A percentile compares a stretch with the other conserved stretches of the same genome.
Conservation (phyloP, 2,888 invertebrate genomes). For the Palloptera scutellata region DNA sequence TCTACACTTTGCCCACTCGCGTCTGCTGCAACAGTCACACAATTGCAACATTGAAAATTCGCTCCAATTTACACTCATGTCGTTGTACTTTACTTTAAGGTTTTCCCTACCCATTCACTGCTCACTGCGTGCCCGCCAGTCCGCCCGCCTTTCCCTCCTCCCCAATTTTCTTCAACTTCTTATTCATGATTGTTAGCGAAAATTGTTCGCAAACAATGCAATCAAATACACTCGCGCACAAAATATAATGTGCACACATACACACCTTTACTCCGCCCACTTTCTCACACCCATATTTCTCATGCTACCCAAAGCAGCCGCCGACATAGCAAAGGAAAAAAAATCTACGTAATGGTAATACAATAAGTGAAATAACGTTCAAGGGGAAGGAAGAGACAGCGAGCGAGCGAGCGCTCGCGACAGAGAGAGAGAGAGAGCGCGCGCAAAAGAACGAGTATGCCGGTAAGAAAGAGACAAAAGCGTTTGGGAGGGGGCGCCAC, state of each 20-base stretch:
- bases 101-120: too few species aligned
- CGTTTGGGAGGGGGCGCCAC: background rate
- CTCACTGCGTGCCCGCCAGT: too few species aligned
- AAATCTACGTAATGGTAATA: constrained; percentile 7
- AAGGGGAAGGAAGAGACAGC: too few species aligned
- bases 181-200: constrained; percentile 20
- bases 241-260: constrained; percentile 10
- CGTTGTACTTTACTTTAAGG: background rate
- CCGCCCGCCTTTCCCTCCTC: too few species aligned
- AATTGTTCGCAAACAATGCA: constrained; percentile 16
- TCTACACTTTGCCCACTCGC: constrained; percentile 1
- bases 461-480: background rate
- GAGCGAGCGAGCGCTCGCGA: too few species aligned
- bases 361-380: constrained; percentile 24
- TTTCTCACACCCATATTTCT: constrained; percentile 53
- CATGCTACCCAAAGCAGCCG: constrained; percentile 12
- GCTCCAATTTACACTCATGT: constrained; percentile 25
- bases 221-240: constrained; percentile 8
- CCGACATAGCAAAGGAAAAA: constrained; percentile 8
- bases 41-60: constrained; percentile 11
- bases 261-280: constrained; percentile 51
- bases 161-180: constrained; percentile 12
- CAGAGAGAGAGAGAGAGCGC: background rate
- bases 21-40: constrained; percentile 14
- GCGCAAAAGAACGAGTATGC: background rate